A percentile compares a stretch with the other conserved stretches of the same genome.
phyloP scores from a whole-genome alignment of 2,113 vertebrate genomes.

The Coryphaenoides rupestris region DNA sequence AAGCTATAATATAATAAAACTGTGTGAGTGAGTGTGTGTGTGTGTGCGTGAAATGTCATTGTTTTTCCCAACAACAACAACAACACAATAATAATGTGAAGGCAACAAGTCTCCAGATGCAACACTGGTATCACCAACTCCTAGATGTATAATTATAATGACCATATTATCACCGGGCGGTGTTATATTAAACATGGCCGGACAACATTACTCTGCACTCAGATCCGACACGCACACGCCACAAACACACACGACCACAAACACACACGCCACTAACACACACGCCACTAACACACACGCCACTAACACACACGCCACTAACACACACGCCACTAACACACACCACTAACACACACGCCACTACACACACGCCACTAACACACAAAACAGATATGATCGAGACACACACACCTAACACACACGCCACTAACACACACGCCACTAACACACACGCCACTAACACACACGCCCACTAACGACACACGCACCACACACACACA shows the following conservation, averaged over 20 bases:
- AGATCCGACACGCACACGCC: background rate
- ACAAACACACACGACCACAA: too few species aligned
- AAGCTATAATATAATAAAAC: background rate
- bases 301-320: too few species aligned
- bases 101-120: background rate
- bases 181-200: background rate
- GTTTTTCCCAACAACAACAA: background rate
- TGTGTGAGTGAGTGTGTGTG: background rate
- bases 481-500: too few species aligned
- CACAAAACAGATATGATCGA: too few species aligned
- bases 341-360: too few species aligned
- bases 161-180: constrained; percentile 4
- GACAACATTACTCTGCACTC: background rate
- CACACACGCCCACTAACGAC: background rate
- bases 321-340: too few species aligned
- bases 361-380: too few species aligned
- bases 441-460: too few species aligned
- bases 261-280: too few species aligned
- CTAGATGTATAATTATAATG: background rate
- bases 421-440: too few species aligned
- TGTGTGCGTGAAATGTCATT: background rate
- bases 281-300: too few species aligned
- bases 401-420: too few species aligned
- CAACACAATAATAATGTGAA: background rate
- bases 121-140: background rate